A percentile compares a stretch with the other conserved stretches of the same genome.
Conservation (phyloP, 2,888 invertebrate genomes). For the Pasiphila rectangulata region DNA sequence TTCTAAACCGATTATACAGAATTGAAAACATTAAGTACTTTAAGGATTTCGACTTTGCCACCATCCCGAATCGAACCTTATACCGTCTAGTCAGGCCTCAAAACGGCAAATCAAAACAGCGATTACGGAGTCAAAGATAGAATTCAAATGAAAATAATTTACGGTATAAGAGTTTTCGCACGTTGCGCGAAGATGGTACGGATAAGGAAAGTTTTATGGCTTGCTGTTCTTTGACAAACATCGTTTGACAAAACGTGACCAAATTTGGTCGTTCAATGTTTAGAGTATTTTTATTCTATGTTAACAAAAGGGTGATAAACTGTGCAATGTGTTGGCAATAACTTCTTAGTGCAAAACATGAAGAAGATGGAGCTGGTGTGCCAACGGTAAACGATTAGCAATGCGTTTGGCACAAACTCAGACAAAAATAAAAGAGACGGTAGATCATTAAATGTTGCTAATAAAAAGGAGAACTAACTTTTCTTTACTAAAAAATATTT, state of each 20-base stretch:
- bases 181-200: conserved; percentile 58
- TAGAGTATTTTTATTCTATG: no score
- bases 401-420: no score
- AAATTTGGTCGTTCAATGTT: conserved; percentile 55
- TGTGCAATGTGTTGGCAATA: no score
- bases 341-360: no score
- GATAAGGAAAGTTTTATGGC: conserved; percentile 76
- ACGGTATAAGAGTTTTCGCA: conserved; percentile 62
- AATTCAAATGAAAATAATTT: conserved; percentile 73
- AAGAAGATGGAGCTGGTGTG: no score
- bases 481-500: no score
- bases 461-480: no score
- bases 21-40: conserved; percentile 81
- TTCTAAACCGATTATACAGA: conserved; percentile 81
- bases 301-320: no score
- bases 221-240: conserved; percentile 60
- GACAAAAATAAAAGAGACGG: no score
- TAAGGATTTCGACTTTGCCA: conserved; percentile 55
- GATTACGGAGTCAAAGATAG: conserved; percentile 73
- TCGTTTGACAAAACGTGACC: conserved; percentile 52
- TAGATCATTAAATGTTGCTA: no score
- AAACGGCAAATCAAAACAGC: conserved; percentile 43
- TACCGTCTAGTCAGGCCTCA: conserved; percentile 42
- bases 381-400: no score
- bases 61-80: conserved; percentile 56